phyloP scores from a whole-genome alignment of 2,113 vertebrate species.

The Cephalopholis sonnerati region DNA sequence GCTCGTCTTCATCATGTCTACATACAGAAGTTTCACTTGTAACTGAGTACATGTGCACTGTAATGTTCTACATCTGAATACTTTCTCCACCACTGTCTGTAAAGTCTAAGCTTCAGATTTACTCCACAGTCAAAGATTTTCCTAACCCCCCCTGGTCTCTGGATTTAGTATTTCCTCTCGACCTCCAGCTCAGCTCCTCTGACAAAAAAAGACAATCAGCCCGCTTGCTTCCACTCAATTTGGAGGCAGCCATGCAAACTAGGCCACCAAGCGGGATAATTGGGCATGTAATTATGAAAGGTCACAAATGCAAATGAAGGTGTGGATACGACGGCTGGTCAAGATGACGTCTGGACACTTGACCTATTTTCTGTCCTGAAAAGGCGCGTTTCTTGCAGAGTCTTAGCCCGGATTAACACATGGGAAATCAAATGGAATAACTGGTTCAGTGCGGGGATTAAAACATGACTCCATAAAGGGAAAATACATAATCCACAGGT shows the following conservation, averaged over 20 bases:
- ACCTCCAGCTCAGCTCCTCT: constrained; percentile 6
- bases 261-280: constrained; percentile 82
- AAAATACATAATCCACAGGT: constrained; percentile 73
- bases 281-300: constrained; percentile 81
- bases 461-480: constrained; percentile 65
- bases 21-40: neutral
- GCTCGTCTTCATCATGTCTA: too few species aligned
- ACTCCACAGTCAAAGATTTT: neutral
- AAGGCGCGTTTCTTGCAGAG: constrained; percentile 72
- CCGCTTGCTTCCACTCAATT: constrained; percentile 32
- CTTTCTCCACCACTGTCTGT: neutral
- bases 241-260: constrained; percentile 73
- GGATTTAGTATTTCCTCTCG: neutral
- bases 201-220: constrained; percentile 24
- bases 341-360: constrained; percentile 81
- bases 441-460: constrained; percentile 71
- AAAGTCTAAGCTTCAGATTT: neutral
- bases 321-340: constrained; percentile 62
- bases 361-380: constrained; percentile 82
- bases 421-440: constrained; percentile 72
- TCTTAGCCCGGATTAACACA: constrained; percentile 82
- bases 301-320: constrained; percentile 83
- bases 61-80: neutral
- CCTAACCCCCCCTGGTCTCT: neutral
- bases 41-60: neutral